Evolutionary conservation across 2,888 invertebrate species (phyloP).

Genomic region (Lepidonotus clava): DNA sequence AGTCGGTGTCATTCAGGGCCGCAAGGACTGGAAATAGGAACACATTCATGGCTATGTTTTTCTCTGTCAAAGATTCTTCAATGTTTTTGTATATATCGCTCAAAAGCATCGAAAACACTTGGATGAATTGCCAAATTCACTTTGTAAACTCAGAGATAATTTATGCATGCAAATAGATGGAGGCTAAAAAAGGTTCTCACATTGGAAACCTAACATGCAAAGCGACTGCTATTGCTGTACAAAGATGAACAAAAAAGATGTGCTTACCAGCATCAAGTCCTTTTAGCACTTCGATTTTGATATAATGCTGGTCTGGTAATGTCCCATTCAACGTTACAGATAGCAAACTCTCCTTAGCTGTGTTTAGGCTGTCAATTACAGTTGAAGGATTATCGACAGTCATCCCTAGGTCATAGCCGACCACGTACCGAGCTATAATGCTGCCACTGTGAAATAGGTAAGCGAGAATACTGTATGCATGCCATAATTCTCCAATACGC

Average conservation of each 20-base stretch:
- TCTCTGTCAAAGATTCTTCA: no score
- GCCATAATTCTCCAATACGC: no score
- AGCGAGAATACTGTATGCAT: no score
- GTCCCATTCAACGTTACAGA: not conserved
- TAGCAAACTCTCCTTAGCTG: not conserved
- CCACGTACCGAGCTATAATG: not conserved
- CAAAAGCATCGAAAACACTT: no score
- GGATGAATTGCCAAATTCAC: no score
- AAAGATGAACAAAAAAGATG: not conserved
- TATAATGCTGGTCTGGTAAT: not conserved
- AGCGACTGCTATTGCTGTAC: no score
- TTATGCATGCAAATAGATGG: no score
- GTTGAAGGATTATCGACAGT: not conserved
- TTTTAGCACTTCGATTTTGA: not conserved
- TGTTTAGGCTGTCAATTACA: not conserved
- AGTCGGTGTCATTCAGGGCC: slow-evolving; percentile 19
- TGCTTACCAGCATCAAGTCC: not conserved
- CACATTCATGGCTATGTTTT: no score
- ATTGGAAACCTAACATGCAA: no score
- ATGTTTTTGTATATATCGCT: no score
- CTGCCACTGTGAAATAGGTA: slow-evolving; percentile 41
- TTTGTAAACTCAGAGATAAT: no score
- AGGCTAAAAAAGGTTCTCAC: no score
- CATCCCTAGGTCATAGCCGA: slow-evolving; percentile 6
- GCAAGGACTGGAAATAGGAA: not conserved